Evolutionary conservation across 2,113 vertebrate genomes (phyloP), one percentile per base, ranked within the genome.

Genomic region (Felis chaus): DNA sequence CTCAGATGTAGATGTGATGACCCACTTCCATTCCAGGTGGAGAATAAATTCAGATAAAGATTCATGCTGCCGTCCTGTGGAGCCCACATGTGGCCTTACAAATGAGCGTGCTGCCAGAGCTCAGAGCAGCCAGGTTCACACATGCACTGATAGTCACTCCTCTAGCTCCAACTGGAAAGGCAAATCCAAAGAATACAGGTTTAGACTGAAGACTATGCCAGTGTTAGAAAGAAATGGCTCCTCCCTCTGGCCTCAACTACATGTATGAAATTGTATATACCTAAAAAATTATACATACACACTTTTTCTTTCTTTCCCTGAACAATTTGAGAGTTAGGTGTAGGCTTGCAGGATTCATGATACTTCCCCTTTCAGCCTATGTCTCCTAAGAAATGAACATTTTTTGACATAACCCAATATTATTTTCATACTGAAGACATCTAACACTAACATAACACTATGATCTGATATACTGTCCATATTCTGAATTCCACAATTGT

Each of bases 1-100:
- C 92, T 97, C 57, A 63, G 74, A 88, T 92, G 65, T 25, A 29
- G 61, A 33, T 90, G 63, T 76, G 80, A 69, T 97, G 96, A 96
- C 76, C 89, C 80, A 86, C 63, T 97, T 97, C 53, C 29, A 63
- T 76, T 83, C 74, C 68, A 92, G 69, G 57, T 36, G n/a, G 88
- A 95, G 95, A 73, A 71, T 93, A 36, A 81, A 80, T 78, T 96
- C 61, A 18, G 36, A 16, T 73, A 90, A 71, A 4, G 4, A 16
- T 36, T 16, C 16, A 4, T 9, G 29, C n/a, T 53, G 55, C 50
- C 25, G 0, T 81, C 71, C 41, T 4, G 1, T 36, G 69, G 65
- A 92, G 93, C 27, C 55, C 57, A 73, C 45, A 92, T 85, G 57
- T 88, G 80, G 41, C 55, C 69, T 84, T 69, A 91, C 53, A 89